Conservation (phyloP, 2,113 vertebrate species). For the Ptyas mucosa region DNA sequence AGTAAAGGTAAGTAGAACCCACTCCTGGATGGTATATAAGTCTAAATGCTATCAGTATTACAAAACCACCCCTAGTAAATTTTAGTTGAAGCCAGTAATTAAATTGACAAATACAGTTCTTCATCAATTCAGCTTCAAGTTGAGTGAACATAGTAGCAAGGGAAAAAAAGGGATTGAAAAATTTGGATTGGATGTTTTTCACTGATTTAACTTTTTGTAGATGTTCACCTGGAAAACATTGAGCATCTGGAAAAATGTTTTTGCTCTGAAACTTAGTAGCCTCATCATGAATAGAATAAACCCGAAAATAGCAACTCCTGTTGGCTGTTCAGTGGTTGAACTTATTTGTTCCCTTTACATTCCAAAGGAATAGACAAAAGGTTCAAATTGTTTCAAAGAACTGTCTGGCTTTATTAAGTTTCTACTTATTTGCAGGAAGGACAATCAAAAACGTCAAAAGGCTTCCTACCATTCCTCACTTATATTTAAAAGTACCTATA, state of each 20-base stretch:
- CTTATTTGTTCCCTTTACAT: not conserved
- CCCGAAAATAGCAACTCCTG: not conserved
- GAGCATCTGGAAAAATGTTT: not conserved
- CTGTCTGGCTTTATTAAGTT: not conserved
- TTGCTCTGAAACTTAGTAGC: not conserved
- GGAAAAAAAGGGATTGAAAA: not conserved
- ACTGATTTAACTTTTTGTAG: not conserved
- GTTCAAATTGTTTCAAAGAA: not conserved
- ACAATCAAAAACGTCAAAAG: not conserved
- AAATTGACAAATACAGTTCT: not conserved
- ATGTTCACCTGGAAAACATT: not conserved
- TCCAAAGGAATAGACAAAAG: not conserved
- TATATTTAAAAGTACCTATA: not conserved
- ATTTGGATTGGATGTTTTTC: not conserved
- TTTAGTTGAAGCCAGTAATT: not conserved
- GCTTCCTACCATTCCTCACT: not conserved
- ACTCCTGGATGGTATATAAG: not conserved
- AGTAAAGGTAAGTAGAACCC: no score
- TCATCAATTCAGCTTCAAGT: not conserved
- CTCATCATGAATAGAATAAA: not conserved
- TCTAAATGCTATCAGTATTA: not conserved
- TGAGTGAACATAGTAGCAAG: not conserved
- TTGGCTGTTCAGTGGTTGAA: not conserved
- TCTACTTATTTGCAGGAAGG: not conserved
- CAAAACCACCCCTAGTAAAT: not conserved